Evolutionary conservation across 1,140 invertebrate genomes (phyloP), one percentile per base, ranked within the genome.

Genomic region (Lerema accius): DNA sequence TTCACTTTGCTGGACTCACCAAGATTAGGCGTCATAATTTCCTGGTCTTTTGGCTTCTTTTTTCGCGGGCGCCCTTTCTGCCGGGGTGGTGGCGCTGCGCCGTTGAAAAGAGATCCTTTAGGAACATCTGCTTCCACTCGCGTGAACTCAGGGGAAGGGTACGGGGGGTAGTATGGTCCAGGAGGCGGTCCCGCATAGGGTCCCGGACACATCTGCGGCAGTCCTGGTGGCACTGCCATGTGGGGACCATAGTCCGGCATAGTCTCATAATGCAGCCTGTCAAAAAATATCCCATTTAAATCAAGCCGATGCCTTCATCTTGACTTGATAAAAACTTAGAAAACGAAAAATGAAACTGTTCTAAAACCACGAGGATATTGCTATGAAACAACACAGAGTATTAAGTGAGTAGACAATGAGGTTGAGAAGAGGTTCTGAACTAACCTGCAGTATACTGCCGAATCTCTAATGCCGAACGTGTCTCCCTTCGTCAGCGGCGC

Each of bases 41-140:
- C 96, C 53, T 96, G 92, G 79, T 97, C 96, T 92, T 97, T 97
- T 40, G 96, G 95, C 89, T 97, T 98, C 92, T 97, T 93, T 89
- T 98, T 98, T 82, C 97, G 93, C 0, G 97, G 97, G 63, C 97
- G 92, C 0, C 97, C 97, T 92, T 99, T 98, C 85, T 98, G 97
- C 71, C 96, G 92, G 0, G 95, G 95, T 28, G 95, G 92, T n/a
- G 91, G 89, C n/a, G 89, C 84, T 0, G 89, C 83, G 67, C 91
- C 79, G 39, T 93, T 92, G 69, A 93, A 90, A 26, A 93, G 93
- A 7, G 94, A 92, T 9, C 96, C 95, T 84, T 96, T 96, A 92
- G 95, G 96, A 91, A 94, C 95, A 67, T 93, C 82, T 74, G 92
- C 89, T 84, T 94, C 93, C 65, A 91, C 84, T 63, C 90, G 80